Percentiles rank a stretch among this genome's conserved stretches.
Evolutionary conservation across 2,113 vertebrate species (phyloP).

Genomic region (Narcine bancroftii): DNA sequence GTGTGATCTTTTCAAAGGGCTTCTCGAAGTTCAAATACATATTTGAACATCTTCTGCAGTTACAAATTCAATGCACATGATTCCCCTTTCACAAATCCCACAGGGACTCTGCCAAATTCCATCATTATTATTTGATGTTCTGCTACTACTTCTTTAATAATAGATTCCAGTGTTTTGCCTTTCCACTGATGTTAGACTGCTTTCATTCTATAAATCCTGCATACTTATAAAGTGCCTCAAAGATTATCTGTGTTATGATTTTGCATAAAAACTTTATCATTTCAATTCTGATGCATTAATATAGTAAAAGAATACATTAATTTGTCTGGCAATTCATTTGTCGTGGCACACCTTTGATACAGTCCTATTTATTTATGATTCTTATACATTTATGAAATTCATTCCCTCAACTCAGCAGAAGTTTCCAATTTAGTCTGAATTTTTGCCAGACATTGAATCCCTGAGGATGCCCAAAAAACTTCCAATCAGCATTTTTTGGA

Average conservation of each 20-base stretch:
- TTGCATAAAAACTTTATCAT: neutral
- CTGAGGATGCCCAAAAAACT: slow-evolving; percentile 36
- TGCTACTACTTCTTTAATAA: no score
- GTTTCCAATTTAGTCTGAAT: slow-evolving; percentile 57
- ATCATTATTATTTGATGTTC: no score
- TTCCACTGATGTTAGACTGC: no score
- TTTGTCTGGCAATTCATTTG: neutral
- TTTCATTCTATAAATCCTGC: no score
- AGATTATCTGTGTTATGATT: neutral
- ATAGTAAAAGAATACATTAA: slow-evolving; percentile 10
- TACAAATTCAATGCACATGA: no score
- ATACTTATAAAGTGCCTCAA: neutral
- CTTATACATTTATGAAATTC: slow-evolving; percentile 6
- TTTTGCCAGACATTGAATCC: slow-evolving; percentile 51
- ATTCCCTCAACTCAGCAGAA: slow-evolving; percentile 42
- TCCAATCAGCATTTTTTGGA: neutral
- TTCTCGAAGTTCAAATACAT: no score
- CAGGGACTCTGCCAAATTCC: no score
- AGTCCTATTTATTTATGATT: slow-evolving; percentile 10
- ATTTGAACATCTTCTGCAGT: no score
- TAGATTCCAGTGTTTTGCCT: no score
- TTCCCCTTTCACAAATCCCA: no score
- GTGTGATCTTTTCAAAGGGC: no score
- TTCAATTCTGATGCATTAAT: neutral
- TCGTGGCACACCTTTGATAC: neutral